These are phyloP conservation scores for Drosophila longiperda DNA, from an alignment of 2,888 invertebrate genomes.

Conservation along the genomic window DNA sequence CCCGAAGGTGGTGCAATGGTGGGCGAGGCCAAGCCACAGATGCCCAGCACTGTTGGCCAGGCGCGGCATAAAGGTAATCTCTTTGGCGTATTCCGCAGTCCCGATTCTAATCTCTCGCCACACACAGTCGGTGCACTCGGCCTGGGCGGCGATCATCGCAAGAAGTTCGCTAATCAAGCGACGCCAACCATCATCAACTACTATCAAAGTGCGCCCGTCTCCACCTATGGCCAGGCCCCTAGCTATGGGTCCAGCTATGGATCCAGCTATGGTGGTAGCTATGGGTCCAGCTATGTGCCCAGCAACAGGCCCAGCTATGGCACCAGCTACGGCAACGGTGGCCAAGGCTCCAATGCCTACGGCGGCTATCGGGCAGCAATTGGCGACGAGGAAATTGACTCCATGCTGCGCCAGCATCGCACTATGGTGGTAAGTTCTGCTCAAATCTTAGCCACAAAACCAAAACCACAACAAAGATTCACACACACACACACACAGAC, in stretches of 20 bases:
- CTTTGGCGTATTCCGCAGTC: conserved; percentile 74
- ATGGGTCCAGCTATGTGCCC: conserved; percentile 33
- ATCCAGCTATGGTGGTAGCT: conserved; percentile 26
- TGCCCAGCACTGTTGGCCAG: conserved; percentile 57
- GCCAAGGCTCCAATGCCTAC: conserved; percentile 60
- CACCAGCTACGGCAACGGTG: conserved; percentile 61
- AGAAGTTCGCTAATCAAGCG: conserved; percentile 43
- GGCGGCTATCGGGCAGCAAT: conserved; percentile 75
- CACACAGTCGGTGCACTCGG: conserved; percentile 55
- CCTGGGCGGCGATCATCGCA: conserved; percentile 58
- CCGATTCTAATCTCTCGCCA: conserved; percentile 40
- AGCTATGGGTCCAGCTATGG: conserved; percentile 40
- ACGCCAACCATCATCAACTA: conserved; percentile 69
- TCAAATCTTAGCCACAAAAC: neutral
- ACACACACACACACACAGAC: conserved; percentile 25
- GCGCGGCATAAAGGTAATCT: conserved; percentile 83
- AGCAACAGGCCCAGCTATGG: conserved; percentile 30
- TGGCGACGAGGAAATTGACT: conserved; percentile 73
- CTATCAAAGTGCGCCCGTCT: conserved; percentile 45
- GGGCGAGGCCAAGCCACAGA: conserved; percentile 72
- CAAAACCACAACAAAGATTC: conserved; percentile 13
- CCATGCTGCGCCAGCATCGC: conserved; percentile 74
- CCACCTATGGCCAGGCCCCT: conserved; percentile 22
- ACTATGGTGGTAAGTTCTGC: conserved; percentile 69
- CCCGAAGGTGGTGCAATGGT: conserved; percentile 19